Evolutionary conservation across 2,797 vertebrate species (phyloP), one percentile per base, ranked within the genome.

Genomic region (Neosalanx taihuensis): DNA sequence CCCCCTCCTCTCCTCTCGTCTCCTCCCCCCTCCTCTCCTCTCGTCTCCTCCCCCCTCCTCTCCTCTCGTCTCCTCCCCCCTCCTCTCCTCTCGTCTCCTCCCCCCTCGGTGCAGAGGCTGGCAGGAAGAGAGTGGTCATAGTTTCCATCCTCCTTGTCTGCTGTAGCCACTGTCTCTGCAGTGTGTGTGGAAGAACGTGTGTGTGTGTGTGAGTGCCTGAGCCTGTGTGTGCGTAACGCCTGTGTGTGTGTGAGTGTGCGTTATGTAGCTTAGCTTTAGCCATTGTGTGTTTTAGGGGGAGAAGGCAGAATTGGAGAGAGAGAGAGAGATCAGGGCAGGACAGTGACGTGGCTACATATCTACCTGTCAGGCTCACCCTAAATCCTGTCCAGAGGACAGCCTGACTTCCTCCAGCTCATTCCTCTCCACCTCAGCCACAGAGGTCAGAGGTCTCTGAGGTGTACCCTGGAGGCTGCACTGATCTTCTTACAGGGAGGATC

Each of bases 101-200:
- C 31, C 23, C 29, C 62, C 41, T 46, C 41, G 41, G 41, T 12
- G 41, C 12, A 46, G 12, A 13, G 64, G 20, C 76, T 78, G 79
- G 79, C 74, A 68, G 73, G 35, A 15, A 13, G n/a, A 67, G 72
- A 79, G 57, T 60, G 65, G 67, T 84, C 83, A 84, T 81, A 78
- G 76, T 84, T 86, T 87, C 84, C 86, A 84, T 86, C 73, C 79
- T 71, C 53, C 74, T 74, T 79, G 69, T 79, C 72, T 77, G 71
- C 69, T 49, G 75, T 62, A 35, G 61, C 18, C 46, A 70, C 35
- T 63, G 37, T 74, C 49, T 73, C 41, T 69, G 46, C 23, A 64
- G 71, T 63, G 20, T 51, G 63, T 20, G 57, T 41, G 71, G 30
- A 18, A 58, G 64, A 26, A 15, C 31, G 41, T 15, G 41, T 60